Conservation (phyloP, 2,113 vertebrate genomes). For the Collichthys lucidus region DNA sequence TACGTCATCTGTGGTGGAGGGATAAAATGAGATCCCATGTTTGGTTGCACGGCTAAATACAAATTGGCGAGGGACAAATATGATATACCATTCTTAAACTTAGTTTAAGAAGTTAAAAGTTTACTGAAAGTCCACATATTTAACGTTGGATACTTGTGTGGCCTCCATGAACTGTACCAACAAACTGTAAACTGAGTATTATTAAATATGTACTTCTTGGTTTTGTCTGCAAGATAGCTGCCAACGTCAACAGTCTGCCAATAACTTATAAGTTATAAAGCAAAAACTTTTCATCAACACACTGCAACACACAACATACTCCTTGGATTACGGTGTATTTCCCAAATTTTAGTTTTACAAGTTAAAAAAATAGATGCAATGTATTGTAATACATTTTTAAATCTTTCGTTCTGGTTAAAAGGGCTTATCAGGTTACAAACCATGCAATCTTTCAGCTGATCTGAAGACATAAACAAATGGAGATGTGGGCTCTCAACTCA, state of each 20-base stretch:
- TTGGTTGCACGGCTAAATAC: background rate
- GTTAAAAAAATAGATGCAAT: background rate
- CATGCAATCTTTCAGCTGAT: background rate
- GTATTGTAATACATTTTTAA: background rate
- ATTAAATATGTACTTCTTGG: background rate
- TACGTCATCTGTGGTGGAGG: slow-evolving; percentile 35
- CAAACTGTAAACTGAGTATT: slow-evolving; percentile 3
- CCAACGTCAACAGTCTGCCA: slow-evolving; percentile 3
- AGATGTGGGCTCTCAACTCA: background rate
- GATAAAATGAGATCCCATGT: slow-evolving; percentile 27
- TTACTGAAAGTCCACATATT: slow-evolving; percentile 32
- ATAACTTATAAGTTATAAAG: slow-evolving; percentile 14
- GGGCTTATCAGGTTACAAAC: slow-evolving; percentile 12
- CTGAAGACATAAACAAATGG: background rate
- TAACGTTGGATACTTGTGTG: background rate
- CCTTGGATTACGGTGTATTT: background rate
- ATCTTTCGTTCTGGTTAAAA: background rate
- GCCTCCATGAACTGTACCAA: slow-evolving; percentile 1
- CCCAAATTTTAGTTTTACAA: background rate
- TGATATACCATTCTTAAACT: slow-evolving; percentile 1
- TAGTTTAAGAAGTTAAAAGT: background rate
- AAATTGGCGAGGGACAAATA: slow-evolving; percentile 17
- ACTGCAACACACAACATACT: slow-evolving; percentile 21
- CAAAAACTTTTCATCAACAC: background rate
- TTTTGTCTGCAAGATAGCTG: background rate